Evolutionary conservation across 1,140 invertebrate species (phyloP).

Genomic region (Eupristina koningsbergeri): DNA sequence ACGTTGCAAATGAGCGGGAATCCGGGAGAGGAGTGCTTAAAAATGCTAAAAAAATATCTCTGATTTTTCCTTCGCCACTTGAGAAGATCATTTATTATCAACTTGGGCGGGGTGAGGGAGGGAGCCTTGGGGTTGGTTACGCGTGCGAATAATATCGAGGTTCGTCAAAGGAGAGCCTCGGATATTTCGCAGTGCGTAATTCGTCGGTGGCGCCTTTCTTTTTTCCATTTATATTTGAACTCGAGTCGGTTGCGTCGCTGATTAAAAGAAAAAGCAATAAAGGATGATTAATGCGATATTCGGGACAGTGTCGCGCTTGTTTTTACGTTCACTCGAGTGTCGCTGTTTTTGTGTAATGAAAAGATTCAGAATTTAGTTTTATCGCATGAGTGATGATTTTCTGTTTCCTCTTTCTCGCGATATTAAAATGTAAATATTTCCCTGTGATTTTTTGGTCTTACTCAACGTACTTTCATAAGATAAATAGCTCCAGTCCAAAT

Average conservation of each 20-base stretch:
- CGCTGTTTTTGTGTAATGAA: constrained; percentile 28
- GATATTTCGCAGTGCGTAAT: neutral
- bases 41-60: neutral
- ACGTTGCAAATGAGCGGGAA: constrained; percentile 40
- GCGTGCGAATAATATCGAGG: neutral
- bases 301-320: neutral
- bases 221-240: constrained; percentile 5
- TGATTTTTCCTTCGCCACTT: neutral
- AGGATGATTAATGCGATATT: constrained; percentile 42
- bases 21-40: neutral
- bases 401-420: neutral
- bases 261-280: constrained; percentile 40
- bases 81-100: constrained; percentile 19
- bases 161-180: neutral
- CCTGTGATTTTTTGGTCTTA: neutral
- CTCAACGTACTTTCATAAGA: neutral
- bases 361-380: constrained; percentile 29
- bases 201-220: neutral
- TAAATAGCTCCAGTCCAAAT: neutral
- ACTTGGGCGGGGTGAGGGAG: too few relatives aligned
- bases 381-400: constrained; percentile 20
- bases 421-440: constrained; percentile 11
- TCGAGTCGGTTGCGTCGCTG: neutral
- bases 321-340: neutral
- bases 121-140: neutral